These are phyloP conservation scores for Pollenia angustigena DNA, from an alignment of 2,888 invertebrate species.

Conservation along the genomic window DNA sequence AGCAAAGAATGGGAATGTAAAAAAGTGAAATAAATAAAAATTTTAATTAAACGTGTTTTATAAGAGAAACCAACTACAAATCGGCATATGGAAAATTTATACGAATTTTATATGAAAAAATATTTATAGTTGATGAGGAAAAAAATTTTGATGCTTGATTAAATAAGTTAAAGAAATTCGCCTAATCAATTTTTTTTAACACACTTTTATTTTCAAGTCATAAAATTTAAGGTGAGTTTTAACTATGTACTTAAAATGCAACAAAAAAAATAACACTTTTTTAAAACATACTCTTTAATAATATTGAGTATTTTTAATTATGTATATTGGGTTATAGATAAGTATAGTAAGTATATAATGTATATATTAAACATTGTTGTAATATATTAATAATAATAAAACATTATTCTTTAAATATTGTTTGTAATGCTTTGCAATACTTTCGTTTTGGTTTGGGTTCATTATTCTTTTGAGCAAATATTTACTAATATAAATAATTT, in stretches of 20 bases:
- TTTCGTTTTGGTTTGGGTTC: slow-evolving; percentile 44
- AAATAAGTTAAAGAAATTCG: neutral
- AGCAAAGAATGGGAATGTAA: slow-evolving; percentile 77
- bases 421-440: slow-evolving; percentile 54
- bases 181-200: neutral
- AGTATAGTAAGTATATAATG: neutral
- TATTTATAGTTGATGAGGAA: neutral
- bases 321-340: slow-evolving; percentile 1
- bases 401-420: neutral
- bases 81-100: too few species aligned
- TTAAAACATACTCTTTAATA: neutral
- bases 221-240: neutral
- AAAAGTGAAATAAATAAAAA: slow-evolving; percentile 10
- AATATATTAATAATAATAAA: slow-evolving; percentile 2
- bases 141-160: neutral
- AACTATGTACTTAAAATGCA: neutral
- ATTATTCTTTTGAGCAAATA: slow-evolving; percentile 39
- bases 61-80: too few species aligned
- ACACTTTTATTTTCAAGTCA: neutral
- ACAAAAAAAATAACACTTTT: neutral
- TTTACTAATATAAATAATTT: slow-evolving; percentile 33
- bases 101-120: too few species aligned
- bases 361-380: neutral
- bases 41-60: neutral
- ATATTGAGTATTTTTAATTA: slow-evolving; percentile 9